Conservation (phyloP, 1,140 invertebrate genomes). For the Heliconius himera region DNA sequence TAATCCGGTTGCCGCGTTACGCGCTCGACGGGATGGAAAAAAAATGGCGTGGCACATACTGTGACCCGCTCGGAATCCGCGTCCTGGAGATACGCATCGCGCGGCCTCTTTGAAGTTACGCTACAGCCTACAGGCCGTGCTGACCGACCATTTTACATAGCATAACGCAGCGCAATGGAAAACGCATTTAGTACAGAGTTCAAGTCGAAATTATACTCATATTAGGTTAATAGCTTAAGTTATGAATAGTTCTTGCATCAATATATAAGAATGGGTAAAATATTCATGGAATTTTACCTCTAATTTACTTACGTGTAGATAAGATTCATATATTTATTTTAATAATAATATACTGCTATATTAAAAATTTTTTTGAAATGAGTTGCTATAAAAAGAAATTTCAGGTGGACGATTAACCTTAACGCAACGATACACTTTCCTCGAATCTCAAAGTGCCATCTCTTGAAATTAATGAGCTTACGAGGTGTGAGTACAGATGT, state of each 20-base stretch:
- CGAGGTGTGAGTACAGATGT: slow-evolving; percentile 51
- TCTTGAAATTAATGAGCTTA: slow-evolving; percentile 51
- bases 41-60: slow-evolving; percentile 25
- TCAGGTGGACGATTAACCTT: slow-evolving; percentile 8
- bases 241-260: not conserved
- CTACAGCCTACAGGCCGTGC: slow-evolving; percentile 20
- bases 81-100: slow-evolving; percentile 38
- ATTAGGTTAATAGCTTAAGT: not conserved
- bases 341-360: not conserved
- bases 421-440: slow-evolving; percentile 49
- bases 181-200: not conserved
- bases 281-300: not conserved
- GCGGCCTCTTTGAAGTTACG: slow-evolving; percentile 46
- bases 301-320: not conserved
- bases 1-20: slow-evolving; percentile 43
- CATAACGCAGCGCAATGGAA: not conserved
- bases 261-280: not conserved
- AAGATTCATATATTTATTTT: not conserved
- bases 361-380: too few relatives aligned
- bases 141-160: slow-evolving; percentile 12
- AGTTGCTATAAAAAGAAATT: not conserved
- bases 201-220: not conserved
- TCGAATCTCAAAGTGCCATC: slow-evolving; percentile 52
- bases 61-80: slow-evolving; percentile 44
- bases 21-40: slow-evolving; percentile 30